Conservation (phyloP, 2,113 vertebrate genomes). For the Chaetodon auriga region DNA sequence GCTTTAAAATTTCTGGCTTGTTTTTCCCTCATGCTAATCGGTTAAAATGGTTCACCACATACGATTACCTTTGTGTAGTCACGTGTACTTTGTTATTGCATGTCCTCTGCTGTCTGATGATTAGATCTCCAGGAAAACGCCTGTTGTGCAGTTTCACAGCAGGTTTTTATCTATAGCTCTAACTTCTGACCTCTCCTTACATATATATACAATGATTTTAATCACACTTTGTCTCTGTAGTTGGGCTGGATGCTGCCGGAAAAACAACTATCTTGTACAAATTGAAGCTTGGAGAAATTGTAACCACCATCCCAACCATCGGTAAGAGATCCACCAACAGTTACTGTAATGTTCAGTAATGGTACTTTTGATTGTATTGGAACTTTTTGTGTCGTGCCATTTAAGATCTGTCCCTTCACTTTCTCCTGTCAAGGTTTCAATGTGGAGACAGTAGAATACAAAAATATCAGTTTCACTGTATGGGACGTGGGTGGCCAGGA, state of each 20-base stretch:
- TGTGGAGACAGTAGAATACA: slow-evolving; percentile 95
- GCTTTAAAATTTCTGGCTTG: not conserved
- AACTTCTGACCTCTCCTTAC: not conserved
- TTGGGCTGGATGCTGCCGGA: slow-evolving; percentile 95
- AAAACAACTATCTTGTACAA: slow-evolving; percentile 99
- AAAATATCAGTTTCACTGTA: slow-evolving; percentile 96
- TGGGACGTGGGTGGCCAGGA: slow-evolving; percentile 98
- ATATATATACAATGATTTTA: not conserved
- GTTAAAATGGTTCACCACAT: not conserved
- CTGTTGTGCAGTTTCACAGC: slow-evolving; percentile 6
- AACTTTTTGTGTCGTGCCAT: not conserved
- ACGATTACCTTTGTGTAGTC: not conserved
- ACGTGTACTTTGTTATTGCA: not conserved
- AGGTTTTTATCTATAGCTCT: not conserved
- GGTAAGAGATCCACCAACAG: slow-evolving; percentile 80
- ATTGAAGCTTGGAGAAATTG: slow-evolving; percentile 95
- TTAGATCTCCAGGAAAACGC: not conserved
- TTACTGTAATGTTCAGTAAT: not conserved
- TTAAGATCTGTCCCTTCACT: not conserved
- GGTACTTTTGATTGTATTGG: not conserved
- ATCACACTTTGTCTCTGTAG: slow-evolving; percentile 70
- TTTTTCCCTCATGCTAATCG: no score
- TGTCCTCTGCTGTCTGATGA: not conserved
- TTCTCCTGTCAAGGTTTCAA: slow-evolving; percentile 88
- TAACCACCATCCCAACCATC: slow-evolving; percentile 97